Base-by-base conservation (phyloP, 1,140 invertebrate genomes). In the Lethrus apterus region DNA sequence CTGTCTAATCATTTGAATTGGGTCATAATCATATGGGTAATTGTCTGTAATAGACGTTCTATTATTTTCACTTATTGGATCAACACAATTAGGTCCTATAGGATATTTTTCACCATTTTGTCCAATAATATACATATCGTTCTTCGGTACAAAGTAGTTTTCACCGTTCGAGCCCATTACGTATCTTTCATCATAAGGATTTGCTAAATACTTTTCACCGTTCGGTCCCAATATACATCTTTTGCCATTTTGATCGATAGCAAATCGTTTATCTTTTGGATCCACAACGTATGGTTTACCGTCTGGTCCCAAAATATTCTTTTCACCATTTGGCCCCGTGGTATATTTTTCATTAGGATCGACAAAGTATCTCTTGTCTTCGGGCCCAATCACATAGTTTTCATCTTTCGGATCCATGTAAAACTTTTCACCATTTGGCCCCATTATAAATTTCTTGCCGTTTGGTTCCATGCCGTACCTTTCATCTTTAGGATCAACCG, bases 281-380 rank as follows among this genome's bases (percentile, higher is more conserved):
- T 20, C 23, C 4, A 41, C 24, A 13, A 26, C 29, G 11, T 29
- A 41, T 5, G 29, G 15, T 8, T 18, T 41, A 15, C 24, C 24
- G 10, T 41, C 20, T n/a, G 38, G 38, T 14, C 11, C 7, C 14
- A 41, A 21, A 14, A 26, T 21, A 13, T 21, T 18, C 19, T 41
- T 41, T 41, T 41, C 38, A 3, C 38, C 38, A 26, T 41, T 41
- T 5, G 38, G 38, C 23, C 38, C 38, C n/a, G n/a, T n/a, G n/a
- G n/a, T n/a, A n/a, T n/a, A n/a, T n/a, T n/a, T n/a, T n/a, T 41
- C 21, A 15, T 41, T 41, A 10, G 38, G 19, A 26, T 41, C 38
- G 15, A 23, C 38, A n/a, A 41, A 41, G 29, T 26, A 41, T n/a
- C 3, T 26, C 10, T 41, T 20, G 7, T 21, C 24, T 26, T 41